These are phyloP conservation scores for Cuculus canorus DNA, from an alignment of 2,797 vertebrate genomes.

Conservation along the genomic window DNA sequence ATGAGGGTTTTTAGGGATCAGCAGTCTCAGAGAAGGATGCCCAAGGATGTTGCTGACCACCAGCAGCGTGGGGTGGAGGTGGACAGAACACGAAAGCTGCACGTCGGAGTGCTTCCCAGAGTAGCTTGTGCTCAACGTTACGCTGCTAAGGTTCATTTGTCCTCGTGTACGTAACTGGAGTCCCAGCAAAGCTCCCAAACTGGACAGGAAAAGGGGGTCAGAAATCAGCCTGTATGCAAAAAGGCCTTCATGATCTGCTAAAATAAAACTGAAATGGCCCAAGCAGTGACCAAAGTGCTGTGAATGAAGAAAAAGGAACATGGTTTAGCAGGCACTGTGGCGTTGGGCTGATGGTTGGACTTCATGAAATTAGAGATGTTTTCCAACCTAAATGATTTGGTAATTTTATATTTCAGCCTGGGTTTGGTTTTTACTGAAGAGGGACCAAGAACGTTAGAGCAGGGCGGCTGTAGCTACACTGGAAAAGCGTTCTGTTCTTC, in stretches of 20 bases:
- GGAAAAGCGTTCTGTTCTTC: background rate
- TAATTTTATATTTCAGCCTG: background rate
- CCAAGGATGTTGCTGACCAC: background rate
- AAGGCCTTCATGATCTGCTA: background rate
- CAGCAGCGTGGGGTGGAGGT: background rate
- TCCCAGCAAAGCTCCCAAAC: background rate
- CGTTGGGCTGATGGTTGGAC: too few relatives aligned
- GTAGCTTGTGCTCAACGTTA: background rate
- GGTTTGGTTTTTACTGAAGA: background rate
- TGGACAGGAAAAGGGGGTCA: background rate
- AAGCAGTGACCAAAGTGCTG: background rate
- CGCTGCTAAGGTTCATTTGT: background rate
- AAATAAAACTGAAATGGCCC: background rate
- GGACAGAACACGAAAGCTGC: background rate
- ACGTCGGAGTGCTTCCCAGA: background rate
- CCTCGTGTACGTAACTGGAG: background rate
- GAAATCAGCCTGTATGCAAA: fast-evolving
- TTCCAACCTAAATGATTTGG: too few relatives aligned
- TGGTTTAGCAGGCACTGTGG: too few relatives aligned
- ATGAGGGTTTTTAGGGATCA: background rate
- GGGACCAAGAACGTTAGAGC: background rate
- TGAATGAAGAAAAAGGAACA: background rate
- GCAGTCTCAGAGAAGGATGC: background rate
- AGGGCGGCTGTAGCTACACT: background rate
- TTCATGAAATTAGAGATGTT: too few relatives aligned